Percentiles rank a stretch among this genome's conserved stretches.
Conservation (phyloP, 2,888 invertebrate species). For the Drosophila lutescens region DNA sequence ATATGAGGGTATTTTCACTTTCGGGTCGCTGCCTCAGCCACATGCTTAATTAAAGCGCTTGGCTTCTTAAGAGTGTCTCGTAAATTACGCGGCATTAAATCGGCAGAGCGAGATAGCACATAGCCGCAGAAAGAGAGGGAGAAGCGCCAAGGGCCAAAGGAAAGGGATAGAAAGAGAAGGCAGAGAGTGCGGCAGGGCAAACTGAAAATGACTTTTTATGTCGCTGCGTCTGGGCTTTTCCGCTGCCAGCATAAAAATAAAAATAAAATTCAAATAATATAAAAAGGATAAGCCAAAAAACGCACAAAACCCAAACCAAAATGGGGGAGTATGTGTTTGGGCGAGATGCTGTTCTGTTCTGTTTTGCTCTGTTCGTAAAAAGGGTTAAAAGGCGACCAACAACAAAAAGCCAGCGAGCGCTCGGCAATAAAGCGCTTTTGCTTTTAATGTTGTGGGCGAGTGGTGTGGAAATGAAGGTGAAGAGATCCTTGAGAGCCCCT, state of each 20-base stretch:
- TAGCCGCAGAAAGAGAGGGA: constrained; percentile 2
- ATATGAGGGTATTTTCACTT: constrained; percentile 79
- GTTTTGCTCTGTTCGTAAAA: constrained; percentile 50
- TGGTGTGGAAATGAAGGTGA: constrained; percentile 35
- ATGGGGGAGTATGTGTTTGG: constrained; percentile 34
- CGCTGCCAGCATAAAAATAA: constrained; percentile 72
- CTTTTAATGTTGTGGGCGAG: constrained; percentile 65
- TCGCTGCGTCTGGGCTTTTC: constrained; percentile 53
- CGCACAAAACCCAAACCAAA: constrained; percentile 66
- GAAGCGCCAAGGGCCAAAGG: not conserved
- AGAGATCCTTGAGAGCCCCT: constrained; percentile 26
- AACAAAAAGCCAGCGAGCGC: constrained; percentile 40
- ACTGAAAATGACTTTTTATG: constrained; percentile 78
- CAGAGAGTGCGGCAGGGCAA: constrained; percentile 42
- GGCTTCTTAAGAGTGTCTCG: constrained; percentile 76
- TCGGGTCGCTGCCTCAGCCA: constrained; percentile 77
- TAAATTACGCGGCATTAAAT: constrained; percentile 79
- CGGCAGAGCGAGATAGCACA: constrained; percentile 42
- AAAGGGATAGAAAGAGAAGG: not conserved
- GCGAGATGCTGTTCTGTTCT: constrained; percentile 27
- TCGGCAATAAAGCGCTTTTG: constrained; percentile 71
- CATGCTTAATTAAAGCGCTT: constrained; percentile 80
- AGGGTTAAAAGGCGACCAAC: constrained; percentile 66
- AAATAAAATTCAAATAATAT: constrained; percentile 76
- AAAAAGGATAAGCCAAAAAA: constrained; percentile 73